phyloP scores from a whole-genome alignment of 2,888 invertebrate genomes.

The Ischnus inquisitorius region DNA sequence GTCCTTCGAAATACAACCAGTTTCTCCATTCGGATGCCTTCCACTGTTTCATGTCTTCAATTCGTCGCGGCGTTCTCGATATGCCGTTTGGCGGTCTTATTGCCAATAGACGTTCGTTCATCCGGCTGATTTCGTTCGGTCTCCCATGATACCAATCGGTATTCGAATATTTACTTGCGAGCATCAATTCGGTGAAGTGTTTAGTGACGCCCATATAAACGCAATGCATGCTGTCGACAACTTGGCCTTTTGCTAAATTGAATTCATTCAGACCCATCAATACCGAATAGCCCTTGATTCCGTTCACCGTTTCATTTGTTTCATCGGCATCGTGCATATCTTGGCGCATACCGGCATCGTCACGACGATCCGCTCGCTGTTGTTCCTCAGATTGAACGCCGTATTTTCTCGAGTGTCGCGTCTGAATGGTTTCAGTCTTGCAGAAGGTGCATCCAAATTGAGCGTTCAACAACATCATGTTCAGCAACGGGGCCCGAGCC shows the following conservation, averaged over 20 bases:
- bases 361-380: not conserved
- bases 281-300: conserved; percentile 35
- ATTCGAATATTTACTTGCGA: not conserved
- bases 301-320: not conserved
- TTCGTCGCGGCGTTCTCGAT: conserved; percentile 24
- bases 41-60: conserved; percentile 5
- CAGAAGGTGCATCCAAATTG: conserved; percentile 29
- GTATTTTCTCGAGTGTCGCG: conserved; percentile 20
- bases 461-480: conserved; percentile 42
- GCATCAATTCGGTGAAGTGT: conserved; percentile 29
- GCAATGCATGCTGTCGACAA: conserved; percentile 53
- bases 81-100: conserved; percentile 26
- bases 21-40: conserved; percentile 42
- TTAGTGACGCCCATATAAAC: conserved; percentile 40
- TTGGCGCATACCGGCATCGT: not conserved
- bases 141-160: not conserved
- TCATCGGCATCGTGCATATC: conserved; percentile 31
- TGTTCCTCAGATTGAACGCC: not conserved
- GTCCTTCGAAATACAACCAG: conserved; percentile 26
- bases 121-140: conserved; percentile 5
- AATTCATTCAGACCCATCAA: conserved; percentile 22
- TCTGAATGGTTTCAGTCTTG: not conserved
- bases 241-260: conserved; percentile 28
- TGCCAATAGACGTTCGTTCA: conserved; percentile 10
- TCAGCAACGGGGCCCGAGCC: conserved; percentile 36